Percentiles rank a stretch among this genome's conserved stretches.
Conservation (phyloP, 2,888 invertebrate species). For the Xiphydria camelus region DNA sequence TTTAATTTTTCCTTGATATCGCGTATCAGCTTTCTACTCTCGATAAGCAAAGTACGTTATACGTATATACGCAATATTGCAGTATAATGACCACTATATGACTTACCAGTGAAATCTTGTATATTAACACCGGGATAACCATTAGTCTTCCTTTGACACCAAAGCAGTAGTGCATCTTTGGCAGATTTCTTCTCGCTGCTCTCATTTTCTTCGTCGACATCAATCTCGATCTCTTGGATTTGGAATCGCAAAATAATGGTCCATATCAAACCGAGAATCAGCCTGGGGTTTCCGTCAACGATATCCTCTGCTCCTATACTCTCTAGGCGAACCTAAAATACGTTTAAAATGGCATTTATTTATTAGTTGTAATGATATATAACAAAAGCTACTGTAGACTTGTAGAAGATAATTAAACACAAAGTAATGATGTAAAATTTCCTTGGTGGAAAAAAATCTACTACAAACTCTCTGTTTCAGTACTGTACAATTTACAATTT, state of each 20-base stretch:
- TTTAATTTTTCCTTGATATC: no score
- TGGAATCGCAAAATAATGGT: constrained; percentile 98
- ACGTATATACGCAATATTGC: no score
- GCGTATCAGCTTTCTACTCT: no score
- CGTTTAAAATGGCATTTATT: fast-evolving
- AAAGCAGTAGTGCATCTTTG: constrained; percentile 95
- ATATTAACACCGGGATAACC: constrained; percentile 90
- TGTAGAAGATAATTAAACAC: no score
- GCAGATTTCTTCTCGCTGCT: constrained; percentile 98
- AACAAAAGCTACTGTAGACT: no score
- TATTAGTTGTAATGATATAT: no score
- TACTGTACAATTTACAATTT: no score
- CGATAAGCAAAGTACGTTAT: no score
- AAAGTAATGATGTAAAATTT: no score
- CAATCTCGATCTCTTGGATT: constrained; percentile 98
- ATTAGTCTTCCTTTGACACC: constrained; percentile 98
- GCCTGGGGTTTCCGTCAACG: constrained; percentile 94
- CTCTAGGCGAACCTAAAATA: constrained; percentile 83
- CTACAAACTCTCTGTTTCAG: no score
- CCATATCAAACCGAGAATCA: constrained; percentile 98
- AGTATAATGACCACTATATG: constrained; percentile 3
- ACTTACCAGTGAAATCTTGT: constrained; percentile 75
- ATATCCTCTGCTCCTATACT: constrained; percentile 99
- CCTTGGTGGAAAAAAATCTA: no score
- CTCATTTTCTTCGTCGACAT: constrained; percentile 94